These are phyloP conservation scores for Cyrtodaria siliqua DNA, from an alignment of 2,888 invertebrate genomes.

Conservation along the genomic window DNA sequence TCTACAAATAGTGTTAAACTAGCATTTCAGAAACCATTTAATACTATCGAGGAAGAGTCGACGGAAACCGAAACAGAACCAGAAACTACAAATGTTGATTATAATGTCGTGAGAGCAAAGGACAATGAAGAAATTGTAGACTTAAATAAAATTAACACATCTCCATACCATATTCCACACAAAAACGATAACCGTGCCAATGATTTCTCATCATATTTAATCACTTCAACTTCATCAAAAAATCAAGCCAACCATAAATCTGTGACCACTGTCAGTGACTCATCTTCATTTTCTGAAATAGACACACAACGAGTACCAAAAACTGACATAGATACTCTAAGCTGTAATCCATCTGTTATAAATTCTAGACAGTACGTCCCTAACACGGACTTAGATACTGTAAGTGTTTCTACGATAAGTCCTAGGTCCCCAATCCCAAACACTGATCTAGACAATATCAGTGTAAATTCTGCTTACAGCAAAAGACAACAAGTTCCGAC, in stretches of 20 bases:
- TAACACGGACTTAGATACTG: slow-evolving; percentile 35
- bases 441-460: slow-evolving; percentile 18
- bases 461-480: slow-evolving; percentile 28
- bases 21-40: slow-evolving; percentile 54
- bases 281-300: no score
- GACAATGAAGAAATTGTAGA: slow-evolving; percentile 43
- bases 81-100: slow-evolving; percentile 17
- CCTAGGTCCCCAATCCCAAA: slow-evolving; percentile 30
- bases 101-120: not conserved
- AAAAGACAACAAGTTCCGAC: slow-evolving; percentile 52
- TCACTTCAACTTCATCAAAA: not conserved
- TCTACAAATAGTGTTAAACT: slow-evolving; percentile 59
- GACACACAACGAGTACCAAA: slow-evolving; percentile 1
- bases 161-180: slow-evolving; percentile 53
- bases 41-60: slow-evolving; percentile 41
- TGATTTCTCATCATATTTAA: not conserved
- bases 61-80: slow-evolving; percentile 55
- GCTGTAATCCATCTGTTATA: no score
- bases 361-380: not conserved
- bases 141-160: slow-evolving; percentile 38
- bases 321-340: slow-evolving; percentile 8
- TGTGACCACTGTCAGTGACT: no score
- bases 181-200: not conserved
- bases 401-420: slow-evolving; percentile 19
- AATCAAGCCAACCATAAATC: not conserved